Evolutionary conservation across 2,113 vertebrate species (phyloP), one percentile per base, ranked within the genome.

Genomic region (Phocoena phocoena): DNA sequence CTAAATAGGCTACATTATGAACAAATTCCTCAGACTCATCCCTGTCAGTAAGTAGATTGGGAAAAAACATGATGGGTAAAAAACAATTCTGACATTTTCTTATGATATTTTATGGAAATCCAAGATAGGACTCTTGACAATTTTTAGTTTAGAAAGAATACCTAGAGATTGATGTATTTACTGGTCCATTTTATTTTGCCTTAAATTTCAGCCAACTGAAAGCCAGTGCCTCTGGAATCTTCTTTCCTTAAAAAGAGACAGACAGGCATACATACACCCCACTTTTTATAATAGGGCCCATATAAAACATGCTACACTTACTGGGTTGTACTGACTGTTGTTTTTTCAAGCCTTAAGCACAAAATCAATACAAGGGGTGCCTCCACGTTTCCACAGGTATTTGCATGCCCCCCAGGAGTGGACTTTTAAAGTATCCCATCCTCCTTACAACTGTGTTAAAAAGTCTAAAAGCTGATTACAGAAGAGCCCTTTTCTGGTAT

Each of bases 241-340:
- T 33, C 25, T 88, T 85, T 70, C 20, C 26, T 90, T 81, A 85
- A 74, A 41, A 2, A 67, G 4, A 88, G 8, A 68, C 0, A 26
- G 13, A 41, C 21, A 60, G 0, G 23, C 17, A 81, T 8, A 55
- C 2, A 28, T 9, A 26, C 6, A 44, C 1, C 4, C 0, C 2
- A 31, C 3, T 7, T 77, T 82, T 73, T 36, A n/a, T 33, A 79
- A 87, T 13, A 36, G 1, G 0, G 2, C 2, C 36, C 26, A 53
- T 12, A 47, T 31, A 77, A 88, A 67, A 36, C 55, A 50, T 25
- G 7, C 8, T 71, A 31, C 2, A 55, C 0, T 31, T 21, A 47
- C 1, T 53, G 23, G 7, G 2, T 80, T 67, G 1, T 9, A 9
- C 1, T 68, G 67, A 26, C 6, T 33, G 1, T 38, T 93, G 5